Evolutionary conservation across 2,797 vertebrate species (phyloP), one percentile per base, ranked within the genome.

Genomic region (Cyprinodon diabolis): DNA sequence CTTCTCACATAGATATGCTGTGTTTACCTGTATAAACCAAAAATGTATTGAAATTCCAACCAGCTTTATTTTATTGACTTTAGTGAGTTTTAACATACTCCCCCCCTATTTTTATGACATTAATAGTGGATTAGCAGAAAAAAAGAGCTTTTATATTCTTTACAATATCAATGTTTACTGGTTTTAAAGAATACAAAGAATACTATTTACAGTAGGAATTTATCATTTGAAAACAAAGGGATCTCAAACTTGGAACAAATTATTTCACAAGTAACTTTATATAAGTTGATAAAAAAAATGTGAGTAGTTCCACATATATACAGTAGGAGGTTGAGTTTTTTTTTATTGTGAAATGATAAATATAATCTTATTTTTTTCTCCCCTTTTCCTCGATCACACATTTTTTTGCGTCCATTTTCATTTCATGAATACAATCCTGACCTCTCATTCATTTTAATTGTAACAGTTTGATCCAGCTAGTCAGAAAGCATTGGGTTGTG

Each of bases 381-480:
- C 2, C 63, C 68, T 49, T 49, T 58, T 25, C 17, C 43, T 52
- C 55, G 21, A 19, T 57, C 30, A 30, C 30, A 74, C 77, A 54
- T 72, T 47, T 76, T 76, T 40, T 76, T 69, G 68, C 81, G 72
- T 72, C 66, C 74, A 58, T 69, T 80, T 68, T 78, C 72, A 78
- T 77, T 66, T 73, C 77, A 63, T 65, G 40, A 86, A 81, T 60
- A 69, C 58, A n/a, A 55, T 40, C 70, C 71, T 78, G 65, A 70
- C 71, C 65, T 77, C 87, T 94, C 91, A 91, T 94, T 82, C 80
- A 93, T 93, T 91, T 94, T 92, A 89, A 93, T 91, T 70, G 79
- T 58, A 72, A 17, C 71, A 71, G 87, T 91, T 86, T 87, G 84
- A 91, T 90, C 82, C 5, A 48, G 15, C 68, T 72, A 80, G 85